Base-by-base conservation (phyloP, 2,113 vertebrate species). In the Jacana jacana region DNA sequence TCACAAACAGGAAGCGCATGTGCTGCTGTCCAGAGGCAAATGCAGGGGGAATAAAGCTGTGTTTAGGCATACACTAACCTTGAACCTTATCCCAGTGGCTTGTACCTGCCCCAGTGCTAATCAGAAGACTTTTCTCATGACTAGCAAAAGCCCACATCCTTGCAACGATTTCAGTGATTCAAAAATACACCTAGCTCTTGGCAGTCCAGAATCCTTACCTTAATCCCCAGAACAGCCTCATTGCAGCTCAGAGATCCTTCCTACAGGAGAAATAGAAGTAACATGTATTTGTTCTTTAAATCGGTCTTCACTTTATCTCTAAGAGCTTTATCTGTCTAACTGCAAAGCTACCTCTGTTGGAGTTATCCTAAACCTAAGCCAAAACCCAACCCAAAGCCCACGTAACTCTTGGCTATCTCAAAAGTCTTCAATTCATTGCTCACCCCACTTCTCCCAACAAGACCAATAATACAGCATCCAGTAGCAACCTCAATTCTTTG, bases 81-180 rank as follows among this genome's bases (percentile, higher is more conserved):
- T 97, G 95, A 97, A 93, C 94, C 84, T 96, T 95, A 76, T n/a
- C 86, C 95, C 73, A 85, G 57, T 91, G 77, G 61, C 81, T 95
- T 92, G 57, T 91, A 96, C 73, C 89, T 96, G 77, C 65, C 52
- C 24, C 44, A 91, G 73, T 13, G 61, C 78, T 92, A 71, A 81
- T 79, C 71, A 93, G 70, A 81, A 92, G 83, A 33, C 33, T 89
- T 89, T 92, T 52, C 64, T 85, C 44, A n/a, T 48, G 57, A 60
- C 24, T 64, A 71, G 60, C 61, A 92, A 63, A 81, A 88, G 46
- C 42, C n/a, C 52, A 76, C 52, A 89, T 69, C 73, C 70, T 91
- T 85, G 66, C 15, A 72, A n/a, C 42, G 54, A 69, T 64, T 49
- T 71, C 44, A 89, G 89, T 57, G 52, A 60, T 79, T 85, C 81